A percentile compares a stretch with the other conserved stretches of the same genome.
phyloP scores from a whole-genome alignment of 2,888 invertebrate species.

The Drosophila neotestacea region DNA sequence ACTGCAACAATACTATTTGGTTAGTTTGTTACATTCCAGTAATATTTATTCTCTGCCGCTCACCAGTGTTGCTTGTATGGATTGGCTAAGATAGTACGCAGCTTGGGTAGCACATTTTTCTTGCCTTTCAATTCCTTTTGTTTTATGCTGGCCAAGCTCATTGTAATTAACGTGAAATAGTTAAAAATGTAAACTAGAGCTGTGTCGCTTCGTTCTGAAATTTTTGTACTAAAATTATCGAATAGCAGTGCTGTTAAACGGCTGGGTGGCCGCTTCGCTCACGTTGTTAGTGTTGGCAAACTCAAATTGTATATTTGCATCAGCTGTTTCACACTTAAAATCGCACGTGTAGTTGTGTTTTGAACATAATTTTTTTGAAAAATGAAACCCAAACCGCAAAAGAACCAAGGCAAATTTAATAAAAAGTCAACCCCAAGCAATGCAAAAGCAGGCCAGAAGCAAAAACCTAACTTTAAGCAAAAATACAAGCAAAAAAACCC shows the following conservation, averaged over 20 bases:
- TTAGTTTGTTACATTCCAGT: neutral
- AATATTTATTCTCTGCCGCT: neutral
- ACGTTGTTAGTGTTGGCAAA: too few relatives aligned
- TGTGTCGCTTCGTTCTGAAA: too few relatives aligned
- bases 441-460: slow-evolving; percentile 22
- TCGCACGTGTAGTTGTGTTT: slow-evolving; percentile 55
- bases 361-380: slow-evolving; percentile 4
- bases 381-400: slow-evolving; percentile 54
- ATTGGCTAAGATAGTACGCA: slow-evolving; percentile 78
- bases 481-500: slow-evolving; percentile 52
- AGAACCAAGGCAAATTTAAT: slow-evolving; percentile 34
- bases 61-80: slow-evolving; percentile 71
- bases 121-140: slow-evolving; percentile 74
- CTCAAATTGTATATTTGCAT: neutral
- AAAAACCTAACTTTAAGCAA: slow-evolving; percentile 54
- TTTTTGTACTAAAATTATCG: too few relatives aligned
- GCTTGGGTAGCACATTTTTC: slow-evolving; percentile 72
- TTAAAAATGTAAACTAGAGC: neutral
- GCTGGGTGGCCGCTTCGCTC: too few relatives aligned
- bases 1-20: slow-evolving; percentile 39
- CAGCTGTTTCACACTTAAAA: slow-evolving; percentile 34
- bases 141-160: slow-evolving; percentile 71
- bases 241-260: slow-evolving; percentile 17
- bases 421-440: slow-evolving; percentile 15
- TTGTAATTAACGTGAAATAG: slow-evolving; percentile 22